phyloP scores from a whole-genome alignment of 2,113 vertebrate genomes.

The Salvelinus namaycush region DNA sequence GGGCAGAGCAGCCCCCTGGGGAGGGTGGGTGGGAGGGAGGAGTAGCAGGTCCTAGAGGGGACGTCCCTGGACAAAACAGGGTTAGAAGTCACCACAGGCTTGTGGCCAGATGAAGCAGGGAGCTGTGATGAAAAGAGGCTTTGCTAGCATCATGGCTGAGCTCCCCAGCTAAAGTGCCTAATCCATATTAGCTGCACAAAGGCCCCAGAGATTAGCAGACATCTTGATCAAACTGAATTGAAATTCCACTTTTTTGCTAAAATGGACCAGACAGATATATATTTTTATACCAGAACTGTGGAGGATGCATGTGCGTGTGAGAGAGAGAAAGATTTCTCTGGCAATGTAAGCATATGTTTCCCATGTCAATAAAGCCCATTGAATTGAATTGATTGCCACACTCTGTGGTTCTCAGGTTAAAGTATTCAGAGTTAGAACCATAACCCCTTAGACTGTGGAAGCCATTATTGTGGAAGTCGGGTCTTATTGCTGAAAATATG shows the following conservation, averaged over 20 bases:
- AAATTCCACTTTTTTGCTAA: conserved; percentile 41
- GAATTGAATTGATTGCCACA: too few species aligned
- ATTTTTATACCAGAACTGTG: conserved; percentile 26
- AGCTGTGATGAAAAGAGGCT: conserved; percentile 65
- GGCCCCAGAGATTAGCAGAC: conserved; percentile 64
- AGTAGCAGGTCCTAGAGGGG: conserved; percentile 46
- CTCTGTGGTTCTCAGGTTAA: conserved; percentile 63
- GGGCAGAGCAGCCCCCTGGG: conserved; percentile 46
- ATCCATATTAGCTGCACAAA: conserved; percentile 75
- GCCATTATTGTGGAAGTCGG: conserved; percentile 65
- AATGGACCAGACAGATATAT: conserved; percentile 40
- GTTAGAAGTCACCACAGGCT: conserved; percentile 68
- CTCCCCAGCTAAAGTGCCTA: conserved; percentile 67
- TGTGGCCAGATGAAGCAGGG: conserved; percentile 66
- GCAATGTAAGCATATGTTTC: too few species aligned
- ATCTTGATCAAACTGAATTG: conserved; percentile 71
- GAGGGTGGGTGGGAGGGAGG: conserved; percentile 47
- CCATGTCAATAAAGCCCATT: too few species aligned
- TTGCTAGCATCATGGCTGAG: conserved; percentile 69
- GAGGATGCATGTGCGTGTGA: too few species aligned
- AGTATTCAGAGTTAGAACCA: conserved; percentile 55
- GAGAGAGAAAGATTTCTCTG: too few species aligned
- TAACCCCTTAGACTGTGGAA: conserved; percentile 59
- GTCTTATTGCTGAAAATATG: conserved; percentile 55
- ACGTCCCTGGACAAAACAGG: conserved; percentile 50